Evolutionary conservation across 2,888 invertebrate genomes (phyloP).

Genomic region (Phalera bucephala): DNA sequence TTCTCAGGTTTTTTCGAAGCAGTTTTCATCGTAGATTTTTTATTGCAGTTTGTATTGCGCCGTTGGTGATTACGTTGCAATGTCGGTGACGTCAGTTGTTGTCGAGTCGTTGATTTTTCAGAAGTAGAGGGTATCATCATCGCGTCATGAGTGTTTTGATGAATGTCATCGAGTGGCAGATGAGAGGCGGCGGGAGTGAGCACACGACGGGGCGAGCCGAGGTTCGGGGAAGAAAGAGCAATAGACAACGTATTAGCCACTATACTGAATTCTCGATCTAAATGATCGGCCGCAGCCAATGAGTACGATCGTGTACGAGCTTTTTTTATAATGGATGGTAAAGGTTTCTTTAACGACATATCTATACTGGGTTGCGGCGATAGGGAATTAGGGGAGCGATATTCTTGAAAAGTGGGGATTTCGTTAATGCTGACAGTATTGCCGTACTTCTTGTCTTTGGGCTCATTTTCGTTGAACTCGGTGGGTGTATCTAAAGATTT

Average conservation of each 20-base stretch:
- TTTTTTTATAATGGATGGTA: slow-evolving; percentile 63
- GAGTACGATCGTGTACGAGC: slow-evolving; percentile 63
- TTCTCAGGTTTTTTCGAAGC: slow-evolving; percentile 37
- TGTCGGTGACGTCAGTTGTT: slow-evolving; percentile 21
- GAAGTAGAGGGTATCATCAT: slow-evolving; percentile 31
- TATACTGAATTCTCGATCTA: slow-evolving; percentile 70
- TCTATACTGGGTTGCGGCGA: slow-evolving; percentile 57
- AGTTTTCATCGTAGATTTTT: slow-evolving; percentile 26
- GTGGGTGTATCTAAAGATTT: slow-evolving; percentile 15
- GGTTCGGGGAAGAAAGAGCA: slow-evolving; percentile 82
- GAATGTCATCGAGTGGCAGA: slow-evolving; percentile 57
- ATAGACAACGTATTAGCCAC: slow-evolving; percentile 84
- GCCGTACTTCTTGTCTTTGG: slow-evolving; percentile 40
- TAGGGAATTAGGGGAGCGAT: slow-evolving; percentile 58
- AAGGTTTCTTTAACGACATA: slow-evolving; percentile 51
- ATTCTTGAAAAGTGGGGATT: slow-evolving; percentile 78
- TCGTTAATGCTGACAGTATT: slow-evolving; percentile 80
- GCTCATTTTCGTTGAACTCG: slow-evolving; percentile 5
- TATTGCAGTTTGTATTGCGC: slow-evolving; percentile 36
- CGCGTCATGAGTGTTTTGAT: slow-evolving; percentile 48
- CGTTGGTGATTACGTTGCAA: slow-evolving; percentile 14
- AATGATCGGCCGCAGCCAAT: slow-evolving; percentile 56
- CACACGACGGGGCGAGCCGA: slow-evolving; percentile 73
- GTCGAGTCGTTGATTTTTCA: slow-evolving; percentile 23
- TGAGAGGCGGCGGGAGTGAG: slow-evolving; percentile 69